Evolutionary conservation across 2,113 vertebrate species (phyloP), one percentile per base, ranked within the genome.

Genomic region (Todiramphus saurophagus): DNA sequence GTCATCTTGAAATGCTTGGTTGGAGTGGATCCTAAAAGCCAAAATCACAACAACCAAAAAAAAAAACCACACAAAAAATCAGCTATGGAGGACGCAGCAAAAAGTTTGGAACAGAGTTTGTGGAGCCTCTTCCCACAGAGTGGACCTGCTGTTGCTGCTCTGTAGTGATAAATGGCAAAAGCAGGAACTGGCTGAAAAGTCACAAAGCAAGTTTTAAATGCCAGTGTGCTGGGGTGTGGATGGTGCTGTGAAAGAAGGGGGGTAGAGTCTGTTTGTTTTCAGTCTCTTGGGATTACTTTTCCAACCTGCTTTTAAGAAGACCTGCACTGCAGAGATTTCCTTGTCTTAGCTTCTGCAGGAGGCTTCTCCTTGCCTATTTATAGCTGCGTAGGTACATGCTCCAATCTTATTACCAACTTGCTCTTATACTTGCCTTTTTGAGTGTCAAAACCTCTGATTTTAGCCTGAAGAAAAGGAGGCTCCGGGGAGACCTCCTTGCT

Each of bases 191-290:
- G 20, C 39, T 62, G 69, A 17, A 33, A 5, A 9, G 10, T 35
- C 41, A 43, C 37, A 25, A 31, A 62, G 17, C 8, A 16, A 48
- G 46, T 55, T 74, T 59, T 17, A 60, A 11, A 10, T 30, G 33
- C 17, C 31, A 33, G 3, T 3, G 1, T 21, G 51, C 51, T 35
- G 51, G n/a, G n/a, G 19, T n/a, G 23, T 3, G 0, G 24, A 13
- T 0, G 1, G 44, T 60, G n/a, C 77, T 81, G 37, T 35, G 55
- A 23, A 89, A 67, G 17, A 53, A 37, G 13, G 44, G 15, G 9
- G 3, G 39, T 33, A 25, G 20, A 27, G 9, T 37, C 28, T 31
- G 10, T 3, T 59, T 27, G 10, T 3, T 59, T 82, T 72, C 16
- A 46, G 24, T 48, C 69, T 46, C 46, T 77, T 73, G n/a, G 39